Evolutionary conservation across 1,140 invertebrate species (phyloP), one percentile per base, ranked within the genome.

Genomic region (Leptoteleia sp.): DNA sequence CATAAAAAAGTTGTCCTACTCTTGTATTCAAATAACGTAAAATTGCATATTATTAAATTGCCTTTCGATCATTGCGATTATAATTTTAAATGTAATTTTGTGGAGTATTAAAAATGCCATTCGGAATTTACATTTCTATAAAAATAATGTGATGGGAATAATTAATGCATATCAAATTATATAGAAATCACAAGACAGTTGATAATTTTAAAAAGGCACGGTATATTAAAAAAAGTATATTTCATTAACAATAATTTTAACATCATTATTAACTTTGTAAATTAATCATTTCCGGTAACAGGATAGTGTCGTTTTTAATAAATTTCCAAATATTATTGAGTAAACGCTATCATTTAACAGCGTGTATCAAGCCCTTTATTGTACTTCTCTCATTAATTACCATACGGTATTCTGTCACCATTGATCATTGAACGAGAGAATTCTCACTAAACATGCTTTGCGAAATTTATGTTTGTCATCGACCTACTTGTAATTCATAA

Each of bases 381-480:
- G 73, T 62, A 38, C 45, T 12, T 35, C 35, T 33, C 55, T 67
- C 76, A 57, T 78, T 78, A 78, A 78, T 78, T 78, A 72, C 22
- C 67, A 12, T 29, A 54, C 22, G 61, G 62, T 48, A 67, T 78
- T 72, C 67, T 72, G 61, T 48, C 55, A 70, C 33, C 67, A 72
- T 72, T 61, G 67, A 78, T 78, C 67, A 78, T 35, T 67, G 54
- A 65, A 40, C 42, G 50, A 70, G 37, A 52, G 67, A 72, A 78
- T 78, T 57, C 52, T 29, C 29, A 37, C 52, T 31, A 71, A 43
- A 71, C 55, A 31, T 43, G 45, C 33, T 55, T 42, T 57, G 48
- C 43, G 37, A 67, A 70, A 78, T 78, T 78, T 78, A 78, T 72
- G 76, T 61, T 59, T 62, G 61, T 67, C 57, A 59, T 50, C 55